Conservation (phyloP, 2,888 invertebrate species). For the Prostheceraeus crozeri region DNA sequence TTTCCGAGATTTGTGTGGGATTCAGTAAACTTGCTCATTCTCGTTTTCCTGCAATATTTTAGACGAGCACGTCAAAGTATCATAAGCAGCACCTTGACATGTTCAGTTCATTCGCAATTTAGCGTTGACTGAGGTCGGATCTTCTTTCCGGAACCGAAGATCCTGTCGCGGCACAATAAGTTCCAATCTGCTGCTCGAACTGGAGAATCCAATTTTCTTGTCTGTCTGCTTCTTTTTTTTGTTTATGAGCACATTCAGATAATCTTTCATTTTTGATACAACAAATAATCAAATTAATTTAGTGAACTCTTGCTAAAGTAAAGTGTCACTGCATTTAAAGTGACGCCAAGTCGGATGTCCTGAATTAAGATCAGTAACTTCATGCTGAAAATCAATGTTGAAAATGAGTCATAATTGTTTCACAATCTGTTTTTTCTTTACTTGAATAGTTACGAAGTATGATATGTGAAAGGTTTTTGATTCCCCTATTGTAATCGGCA, state of each 20-base stretch:
- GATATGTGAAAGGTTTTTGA: too few relatives aligned
- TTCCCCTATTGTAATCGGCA: too few relatives aligned
- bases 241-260: background rate
- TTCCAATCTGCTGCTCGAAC: too few relatives aligned
- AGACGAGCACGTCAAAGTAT: constrained; percentile 1
- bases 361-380: background rate
- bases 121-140: background rate
- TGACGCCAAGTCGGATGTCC: too few relatives aligned
- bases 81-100: constrained; percentile 8
- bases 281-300: too few relatives aligned
- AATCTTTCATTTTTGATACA: constrained; percentile 2
- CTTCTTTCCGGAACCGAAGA: background rate
- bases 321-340: background rate
- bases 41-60: constrained; percentile 2
- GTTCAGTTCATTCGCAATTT: constrained; percentile 4
- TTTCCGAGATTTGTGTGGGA: background rate
- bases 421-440: too few relatives aligned
- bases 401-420: too few relatives aligned
- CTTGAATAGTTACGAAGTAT: too few relatives aligned
- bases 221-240: constrained; percentile 8
- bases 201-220: constrained; percentile 1
- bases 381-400: constrained; percentile 2
- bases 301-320: background rate
- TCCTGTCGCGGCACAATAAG: background rate
- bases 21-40: background rate